phyloP scores from a whole-genome alignment of 2,113 vertebrate genomes.

The Setophaga kirtlandii region DNA sequence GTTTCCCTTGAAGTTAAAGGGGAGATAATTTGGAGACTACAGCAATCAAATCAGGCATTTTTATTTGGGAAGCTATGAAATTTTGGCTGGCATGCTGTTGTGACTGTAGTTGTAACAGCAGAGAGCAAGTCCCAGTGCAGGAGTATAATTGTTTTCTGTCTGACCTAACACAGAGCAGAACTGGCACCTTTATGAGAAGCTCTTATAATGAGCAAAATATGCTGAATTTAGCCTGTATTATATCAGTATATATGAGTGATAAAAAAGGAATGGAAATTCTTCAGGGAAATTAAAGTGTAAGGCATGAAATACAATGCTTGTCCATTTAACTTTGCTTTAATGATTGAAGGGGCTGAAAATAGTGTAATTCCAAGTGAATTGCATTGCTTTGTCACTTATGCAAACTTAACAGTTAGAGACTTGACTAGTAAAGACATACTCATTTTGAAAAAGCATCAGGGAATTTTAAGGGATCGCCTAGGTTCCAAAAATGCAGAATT shows the following conservation, averaged over 20 bases:
- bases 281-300: not conserved
- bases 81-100: not conserved
- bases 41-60: not conserved
- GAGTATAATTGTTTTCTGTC: not conserved
- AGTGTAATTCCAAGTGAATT: not conserved
- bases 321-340: not conserved
- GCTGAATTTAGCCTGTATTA: not conserved
- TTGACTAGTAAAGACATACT: not conserved
- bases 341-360: not conserved
- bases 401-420: not conserved
- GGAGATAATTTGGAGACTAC: not conserved
- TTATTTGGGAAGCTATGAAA: not conserved
- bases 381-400: not conserved
- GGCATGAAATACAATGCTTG: not conserved
- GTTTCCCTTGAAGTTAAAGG: not conserved
- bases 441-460: not conserved
- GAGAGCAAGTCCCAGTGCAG: not conserved
- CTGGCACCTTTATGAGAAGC: not conserved
- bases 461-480: not conserved
- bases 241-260: not conserved
- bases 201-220: not conserved
- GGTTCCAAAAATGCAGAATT: not conserved
- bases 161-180: slow-evolving; percentile 7
- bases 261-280: not conserved
- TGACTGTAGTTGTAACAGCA: not conserved